These are phyloP conservation scores for Apamea sordens DNA, from an alignment of 2,888 invertebrate genomes.

Conservation along the genomic window DNA sequence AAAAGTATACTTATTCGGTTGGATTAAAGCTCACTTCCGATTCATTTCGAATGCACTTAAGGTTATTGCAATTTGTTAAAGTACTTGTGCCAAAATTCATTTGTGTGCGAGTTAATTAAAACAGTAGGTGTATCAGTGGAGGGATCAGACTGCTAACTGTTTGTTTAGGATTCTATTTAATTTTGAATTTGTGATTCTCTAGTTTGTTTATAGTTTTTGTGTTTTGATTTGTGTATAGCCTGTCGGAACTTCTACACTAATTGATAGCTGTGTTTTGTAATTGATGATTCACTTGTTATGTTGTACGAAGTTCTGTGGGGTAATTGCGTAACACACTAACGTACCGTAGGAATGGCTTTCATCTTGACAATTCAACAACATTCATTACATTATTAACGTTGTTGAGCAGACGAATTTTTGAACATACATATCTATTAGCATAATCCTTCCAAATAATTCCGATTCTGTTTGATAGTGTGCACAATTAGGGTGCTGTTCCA, in stretches of 20 bases:
- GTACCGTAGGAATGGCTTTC: background rate
- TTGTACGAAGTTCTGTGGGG: background rate
- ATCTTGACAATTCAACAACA: background rate
- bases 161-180: conserved; percentile 55
- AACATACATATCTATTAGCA: background rate
- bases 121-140: conserved; percentile 58
- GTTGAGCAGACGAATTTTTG: background rate
- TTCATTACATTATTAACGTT: background rate
- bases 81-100: conserved; percentile 61
- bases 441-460: background rate
- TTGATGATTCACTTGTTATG: background rate
- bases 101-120: conserved; percentile 63
- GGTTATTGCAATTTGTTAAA: conserved; percentile 39
- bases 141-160: conserved; percentile 55
- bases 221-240: background rate
- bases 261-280: background rate
- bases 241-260: background rate
- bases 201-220: conserved; percentile 9
- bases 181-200: conserved; percentile 22
- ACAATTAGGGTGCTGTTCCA: background rate
- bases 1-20: conserved; percentile 50
- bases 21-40: conserved; percentile 57
- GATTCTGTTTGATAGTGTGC: background rate
- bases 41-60: conserved; percentile 33
- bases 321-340: background rate